These are phyloP conservation scores for Sebastes dallii DNA, from an alignment of 2,797 vertebrate genomes.

Conservation along the genomic window DNA sequence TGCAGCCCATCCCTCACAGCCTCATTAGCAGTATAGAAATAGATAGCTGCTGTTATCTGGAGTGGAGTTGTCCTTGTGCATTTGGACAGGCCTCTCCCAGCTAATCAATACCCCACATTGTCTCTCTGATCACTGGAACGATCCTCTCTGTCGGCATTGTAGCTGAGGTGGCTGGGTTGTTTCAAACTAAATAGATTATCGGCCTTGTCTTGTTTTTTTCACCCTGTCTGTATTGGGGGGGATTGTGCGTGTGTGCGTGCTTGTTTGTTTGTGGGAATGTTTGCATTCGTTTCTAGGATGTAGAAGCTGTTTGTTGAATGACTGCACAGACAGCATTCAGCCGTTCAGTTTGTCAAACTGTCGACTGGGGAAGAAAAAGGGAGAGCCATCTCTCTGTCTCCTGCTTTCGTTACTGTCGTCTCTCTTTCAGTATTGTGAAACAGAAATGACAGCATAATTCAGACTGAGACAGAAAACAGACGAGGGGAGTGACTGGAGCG, in stretches of 20 bases:
- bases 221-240: neutral
- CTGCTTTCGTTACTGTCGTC: neutral
- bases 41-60: constrained; percentile 47
- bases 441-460: constrained; percentile 14
- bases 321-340: neutral
- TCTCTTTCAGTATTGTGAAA: constrained; percentile 4
- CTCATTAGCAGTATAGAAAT: constrained; percentile 56
- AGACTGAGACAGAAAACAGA: constrained; percentile 1
- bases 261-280: constrained; percentile 2
- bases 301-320: constrained; percentile 6
- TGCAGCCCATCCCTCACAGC: constrained; percentile 24
- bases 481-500: neutral
- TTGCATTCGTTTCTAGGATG: constrained; percentile 22
- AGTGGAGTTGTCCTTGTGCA: constrained; percentile 42
- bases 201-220: constrained; percentile 6
- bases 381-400: neutral
- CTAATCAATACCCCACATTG: constrained; percentile 60
- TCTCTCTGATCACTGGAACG: constrained; percentile 41
- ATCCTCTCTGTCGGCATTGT: constrained; percentile 20
- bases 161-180: constrained; percentile 8
- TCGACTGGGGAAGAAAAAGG: neutral
- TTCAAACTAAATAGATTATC: constrained; percentile 34
- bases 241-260: neutral
- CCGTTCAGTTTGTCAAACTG: constrained; percentile 6
- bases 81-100: constrained; percentile 36